Evolutionary conservation across 2,888 invertebrate genomes (phyloP).

Genomic region (Physocephala rufipes): DNA sequence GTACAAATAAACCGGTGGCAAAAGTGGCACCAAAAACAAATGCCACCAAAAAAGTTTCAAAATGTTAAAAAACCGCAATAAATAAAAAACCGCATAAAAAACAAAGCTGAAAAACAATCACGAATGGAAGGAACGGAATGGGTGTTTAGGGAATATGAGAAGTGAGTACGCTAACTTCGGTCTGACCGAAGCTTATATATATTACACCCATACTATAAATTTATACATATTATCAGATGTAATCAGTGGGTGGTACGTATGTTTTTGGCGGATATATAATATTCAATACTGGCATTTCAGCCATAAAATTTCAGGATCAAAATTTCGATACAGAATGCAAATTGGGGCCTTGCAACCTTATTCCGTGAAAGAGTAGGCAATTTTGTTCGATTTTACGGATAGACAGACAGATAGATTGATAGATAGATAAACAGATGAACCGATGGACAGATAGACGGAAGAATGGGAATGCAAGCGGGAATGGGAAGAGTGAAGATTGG

Average conservation of each 20-base stretch:
- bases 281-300: no score
- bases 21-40: background rate
- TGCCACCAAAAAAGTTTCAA: background rate
- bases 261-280: no score
- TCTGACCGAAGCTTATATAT: no score
- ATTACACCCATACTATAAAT: no score
- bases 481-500: background rate
- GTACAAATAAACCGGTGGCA: conserved; percentile 6
- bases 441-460: background rate
- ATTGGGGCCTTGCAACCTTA: no score
- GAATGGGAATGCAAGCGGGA: background rate
- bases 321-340: no score
- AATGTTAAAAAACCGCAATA: background rate
- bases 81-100: background rate
- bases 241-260: no score
- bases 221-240: no score
- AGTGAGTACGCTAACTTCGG: no score
- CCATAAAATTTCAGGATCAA: conserved; percentile 11
- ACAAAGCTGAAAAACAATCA: background rate
- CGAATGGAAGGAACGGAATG: background rate
- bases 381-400: no score
- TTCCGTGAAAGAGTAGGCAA: no score
- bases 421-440: background rate
- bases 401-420: background rate
- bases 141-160: conserved; percentile 14